A percentile compares a stretch with the other conserved stretches of the same genome.
phyloP scores from a whole-genome alignment of 2,113 vertebrate genomes.

The Mesitornis unicolor region DNA sequence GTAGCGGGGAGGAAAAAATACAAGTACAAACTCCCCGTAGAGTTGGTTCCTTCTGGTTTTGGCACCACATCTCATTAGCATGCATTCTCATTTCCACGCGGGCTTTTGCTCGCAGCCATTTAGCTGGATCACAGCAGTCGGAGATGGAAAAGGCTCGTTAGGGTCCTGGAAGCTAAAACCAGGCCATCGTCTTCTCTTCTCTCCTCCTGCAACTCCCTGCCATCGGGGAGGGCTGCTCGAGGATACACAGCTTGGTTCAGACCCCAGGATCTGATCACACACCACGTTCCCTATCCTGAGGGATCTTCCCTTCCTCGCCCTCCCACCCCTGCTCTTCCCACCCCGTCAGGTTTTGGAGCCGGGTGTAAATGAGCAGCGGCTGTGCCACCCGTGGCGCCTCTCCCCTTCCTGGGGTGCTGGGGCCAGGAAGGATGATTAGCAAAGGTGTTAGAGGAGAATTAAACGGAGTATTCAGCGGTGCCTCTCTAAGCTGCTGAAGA shows the following conservation, averaged over 20 bases:
- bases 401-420: neutral
- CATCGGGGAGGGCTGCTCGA: accelerated
- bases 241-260: neutral
- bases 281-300: accelerated
- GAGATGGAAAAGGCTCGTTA: neutral
- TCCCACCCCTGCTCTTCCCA: neutral
- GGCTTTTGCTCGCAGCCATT: neutral
- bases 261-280: neutral
- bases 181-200: neutral
- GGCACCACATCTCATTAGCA: slow-evolving; percentile 51
- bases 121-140: neutral
- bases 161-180: neutral
- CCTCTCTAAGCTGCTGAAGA: slow-evolving; percentile 60
- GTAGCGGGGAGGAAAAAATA: neutral
- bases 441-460: slow-evolving; percentile 48
- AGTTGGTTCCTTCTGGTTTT: slow-evolving; percentile 52
- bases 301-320: neutral
- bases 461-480: neutral
- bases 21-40: slow-evolving; percentile 46
- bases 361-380: neutral
- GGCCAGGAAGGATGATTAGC: slow-evolving; percentile 20
- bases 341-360: neutral
- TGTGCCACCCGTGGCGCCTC: neutral
- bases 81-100: slow-evolving; percentile 7
- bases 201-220: neutral